Percentiles rank a stretch among this genome's conserved stretches.
phyloP scores from a whole-genome alignment of 2,888 invertebrate genomes.

The Drosophila vallismaia region DNA sequence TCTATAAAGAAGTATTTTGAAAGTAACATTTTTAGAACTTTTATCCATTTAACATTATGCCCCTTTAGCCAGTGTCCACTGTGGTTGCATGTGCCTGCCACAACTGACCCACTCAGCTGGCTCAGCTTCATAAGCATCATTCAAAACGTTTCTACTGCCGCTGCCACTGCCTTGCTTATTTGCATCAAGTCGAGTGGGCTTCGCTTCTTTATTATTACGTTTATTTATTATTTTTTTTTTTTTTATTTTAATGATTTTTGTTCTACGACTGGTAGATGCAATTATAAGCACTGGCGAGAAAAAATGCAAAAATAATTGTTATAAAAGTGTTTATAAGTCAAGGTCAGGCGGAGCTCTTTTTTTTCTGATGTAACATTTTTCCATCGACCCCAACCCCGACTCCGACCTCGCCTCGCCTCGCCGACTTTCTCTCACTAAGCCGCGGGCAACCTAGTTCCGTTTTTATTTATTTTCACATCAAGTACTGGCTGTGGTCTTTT shows the following conservation, averaged over 20 bases:
- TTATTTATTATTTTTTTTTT: constrained; percentile 8
- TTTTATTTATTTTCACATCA: constrained; percentile 42
- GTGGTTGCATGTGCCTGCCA: constrained; percentile 40
- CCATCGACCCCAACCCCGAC: background rate
- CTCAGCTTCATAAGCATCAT: constrained; percentile 36
- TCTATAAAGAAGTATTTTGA: background rate
- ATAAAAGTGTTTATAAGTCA: constrained; percentile 54
- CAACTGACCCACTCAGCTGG: constrained; percentile 45
- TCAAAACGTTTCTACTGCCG: constrained; percentile 29
- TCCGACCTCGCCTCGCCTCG: background rate
- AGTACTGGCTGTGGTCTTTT: constrained; percentile 32
- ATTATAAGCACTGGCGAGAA: constrained; percentile 33
- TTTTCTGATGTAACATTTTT: constrained; percentile 33
- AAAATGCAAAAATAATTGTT: constrained; percentile 49
- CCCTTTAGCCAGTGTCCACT: constrained; percentile 5
- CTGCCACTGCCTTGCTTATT: constrained; percentile 40
- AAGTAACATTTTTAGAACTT: background rate
- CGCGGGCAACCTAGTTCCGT: constrained; percentile 36
- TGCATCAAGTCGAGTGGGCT: constrained; percentile 52
- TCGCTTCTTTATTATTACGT: constrained; percentile 38
- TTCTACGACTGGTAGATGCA: constrained; percentile 22
- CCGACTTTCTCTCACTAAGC: constrained; percentile 10
- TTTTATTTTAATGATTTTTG: constrained; percentile 43
- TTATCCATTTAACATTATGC: background rate
- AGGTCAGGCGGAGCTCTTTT: constrained; percentile 43